Conservation (phyloP, 1,140 invertebrate species). For the Oryctes rhinoceros region DNA sequence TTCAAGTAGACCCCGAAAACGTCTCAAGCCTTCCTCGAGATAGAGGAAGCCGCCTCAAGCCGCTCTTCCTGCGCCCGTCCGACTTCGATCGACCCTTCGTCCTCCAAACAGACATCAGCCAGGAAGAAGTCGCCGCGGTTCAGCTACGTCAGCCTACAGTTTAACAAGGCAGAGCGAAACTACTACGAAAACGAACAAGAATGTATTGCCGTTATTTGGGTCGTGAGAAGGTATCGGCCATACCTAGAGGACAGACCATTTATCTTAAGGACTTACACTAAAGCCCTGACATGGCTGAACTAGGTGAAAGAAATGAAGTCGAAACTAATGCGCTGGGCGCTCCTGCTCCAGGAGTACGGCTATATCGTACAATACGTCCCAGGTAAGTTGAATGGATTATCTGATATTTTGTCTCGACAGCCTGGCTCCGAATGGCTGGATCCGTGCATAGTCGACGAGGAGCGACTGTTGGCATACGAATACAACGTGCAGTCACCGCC, state of each 20-base stretch:
- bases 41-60: conserved; percentile 45
- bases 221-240: conserved; percentile 53
- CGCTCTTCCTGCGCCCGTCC: conserved; percentile 46
- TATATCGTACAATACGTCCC: conserved; percentile 51
- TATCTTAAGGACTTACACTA: too few relatives aligned
- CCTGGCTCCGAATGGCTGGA: too few relatives aligned
- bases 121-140: conserved; percentile 49
- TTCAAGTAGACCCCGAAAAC: conserved; percentile 35
- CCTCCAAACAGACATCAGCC: conserved; percentile 56
- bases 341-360: conserved; percentile 52
- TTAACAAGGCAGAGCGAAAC: conserved; percentile 37
- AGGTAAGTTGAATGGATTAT: conserved; percentile 51
- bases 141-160: conserved; percentile 43
- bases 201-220: conserved; percentile 45
- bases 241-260: conserved; percentile 56
- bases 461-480: too few relatives aligned
- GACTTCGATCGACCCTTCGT: conserved; percentile 50
- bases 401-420: conserved; percentile 42
- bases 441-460: too few relatives aligned
- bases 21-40: conserved; percentile 50
- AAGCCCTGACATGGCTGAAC: conserved; percentile 33
- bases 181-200: conserved; percentile 47
- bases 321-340: conserved; percentile 54
- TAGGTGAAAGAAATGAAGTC: conserved; percentile 41
- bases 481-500: too few relatives aligned